A percentile compares a stretch with the other conserved stretches of the same genome.
Evolutionary conservation across 2,797 vertebrate species (phyloP).

Genomic region (Momotus momota): DNA sequence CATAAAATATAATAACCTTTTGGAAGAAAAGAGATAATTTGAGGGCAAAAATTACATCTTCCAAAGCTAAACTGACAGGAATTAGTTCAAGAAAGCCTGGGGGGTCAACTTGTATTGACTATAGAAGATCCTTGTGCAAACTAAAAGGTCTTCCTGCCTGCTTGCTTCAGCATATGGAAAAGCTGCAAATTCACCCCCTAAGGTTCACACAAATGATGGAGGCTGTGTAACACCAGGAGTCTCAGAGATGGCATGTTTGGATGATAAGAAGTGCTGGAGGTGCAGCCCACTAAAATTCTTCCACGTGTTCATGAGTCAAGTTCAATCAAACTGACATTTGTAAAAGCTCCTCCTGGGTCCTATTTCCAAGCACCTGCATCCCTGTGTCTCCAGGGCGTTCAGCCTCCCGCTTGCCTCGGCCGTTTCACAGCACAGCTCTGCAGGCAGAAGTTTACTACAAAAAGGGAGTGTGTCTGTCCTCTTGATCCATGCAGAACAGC

Average conservation of each 20-base stretch:
- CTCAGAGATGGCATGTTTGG: neutral
- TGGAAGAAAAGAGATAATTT: neutral
- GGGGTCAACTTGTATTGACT: neutral
- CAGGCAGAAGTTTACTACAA: neutral
- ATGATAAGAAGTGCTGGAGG: neutral
- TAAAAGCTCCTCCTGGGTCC: neutral
- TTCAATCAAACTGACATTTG: neutral
- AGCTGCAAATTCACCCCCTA: neutral
- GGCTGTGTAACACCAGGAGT: neutral
- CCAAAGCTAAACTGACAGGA: neutral
- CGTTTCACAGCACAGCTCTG: neutral
- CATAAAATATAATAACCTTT: neutral
- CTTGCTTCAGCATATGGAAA: neutral
- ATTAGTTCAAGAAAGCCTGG: neutral
- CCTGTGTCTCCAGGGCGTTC: neutral
- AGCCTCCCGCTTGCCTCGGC: neutral
- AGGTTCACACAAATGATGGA: accelerated
- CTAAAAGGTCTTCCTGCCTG: neutral
- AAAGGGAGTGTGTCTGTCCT: neutral
- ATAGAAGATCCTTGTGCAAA: neutral
- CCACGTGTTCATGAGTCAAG: neutral
- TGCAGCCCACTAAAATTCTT: neutral
- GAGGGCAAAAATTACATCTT: neutral
- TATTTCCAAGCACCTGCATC: neutral
- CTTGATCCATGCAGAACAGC: slow-evolving; percentile 7